Evolutionary conservation across 1,140 invertebrate species (phyloP), one percentile per base, ranked within the genome.

Genomic region (Littorina saxatilis): DNA sequence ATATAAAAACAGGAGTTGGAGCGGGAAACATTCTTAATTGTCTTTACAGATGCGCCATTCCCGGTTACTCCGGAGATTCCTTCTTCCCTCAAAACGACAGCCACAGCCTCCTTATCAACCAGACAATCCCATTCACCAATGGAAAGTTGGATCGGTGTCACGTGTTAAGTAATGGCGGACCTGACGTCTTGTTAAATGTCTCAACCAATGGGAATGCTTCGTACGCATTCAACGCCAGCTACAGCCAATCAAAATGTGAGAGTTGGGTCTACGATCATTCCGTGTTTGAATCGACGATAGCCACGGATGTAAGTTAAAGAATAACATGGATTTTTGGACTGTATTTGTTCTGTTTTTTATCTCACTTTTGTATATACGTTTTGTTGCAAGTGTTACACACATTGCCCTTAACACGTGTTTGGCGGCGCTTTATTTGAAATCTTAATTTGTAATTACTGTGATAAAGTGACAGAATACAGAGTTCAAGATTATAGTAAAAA

Each of bases 111-210:
- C 35, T 72, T 2, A 13, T 72, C 11, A 40, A 17, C 35, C 68
- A 5, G 39, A 43, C 68, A 35, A 72, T 72, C 40, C 68, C 68
- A 3, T 2, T 17, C 35, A 72, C 37, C 5, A 23, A 72, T 23
- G 68, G 68, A 32, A 39, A 72, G 23, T 27, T 20, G 11, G 68
- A 72, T 20, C 37, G 40, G 40, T 72, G 68, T 72, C 68, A 72
- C 37, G 68, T 72, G 37, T 72, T 32, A 20, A 68, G n/a, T n/a
- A n/a, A n/a, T n/a, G n/a, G n/a, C n/a, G n/a, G n/a, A n/a, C n/a
- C n/a, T n/a, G n/a, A n/a, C n/a, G n/a, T n/a, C n/a, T n/a, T n/a
- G n/a, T n/a, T n/a, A n/a, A n/a, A 0, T 72, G 68, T 39, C 23
- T 35, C 4, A 11, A 27, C 13, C 68, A 32, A 32, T 11, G 61